Base-by-base conservation (phyloP, 2,888 invertebrate genomes). In the Erynnis tages region DNA sequence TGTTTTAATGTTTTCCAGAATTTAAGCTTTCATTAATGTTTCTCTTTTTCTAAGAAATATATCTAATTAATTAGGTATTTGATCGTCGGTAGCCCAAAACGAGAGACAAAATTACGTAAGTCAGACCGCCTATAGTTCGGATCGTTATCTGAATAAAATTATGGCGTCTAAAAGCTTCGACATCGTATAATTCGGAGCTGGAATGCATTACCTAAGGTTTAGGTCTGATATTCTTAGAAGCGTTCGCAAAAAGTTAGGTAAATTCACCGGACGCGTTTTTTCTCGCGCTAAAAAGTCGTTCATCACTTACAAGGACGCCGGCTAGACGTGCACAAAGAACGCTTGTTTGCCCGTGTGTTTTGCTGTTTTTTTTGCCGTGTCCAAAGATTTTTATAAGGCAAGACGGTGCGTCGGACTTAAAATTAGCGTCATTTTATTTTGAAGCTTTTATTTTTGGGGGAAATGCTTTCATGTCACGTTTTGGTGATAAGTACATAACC, bases 301-400 rank as follows among this genome's bases (percentile, higher is more conserved):
- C 84, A 87, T 88, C 87, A 86, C 71, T 60, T 46, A 66, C 79
- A 88, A 88, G 88, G 87, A 82, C 81, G 63, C 57, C 66, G 74
- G 76, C 85, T 87, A 86, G 87, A 85, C 87, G 73, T 72, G 73
- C 71, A 87, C 84, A 88, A 88, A 83, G 88, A 82, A 80, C 78
- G 80, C 77, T 80, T 86, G 84, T 85, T 76, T 78, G 82, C 69
- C 63, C 66, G 71, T 68, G 56, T 71, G 82, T 84, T 86, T 83
- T 79, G 73, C 75, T 73, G 62, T 2, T 8, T 35, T 73, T 76
- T 80, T 84, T 85, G n/a, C n/a, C n/a, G n/a, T n/a, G n/a, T n/a
- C n/a, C n/a, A n/a, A n/a, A n/a, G n/a, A n/a, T n/a, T n/a, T n/a
- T n/a, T n/a, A n/a, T n/a, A n/a, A n/a, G n/a, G n/a, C n/a, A n/a